Base-by-base conservation (phyloP, 2,888 invertebrate species). In the Drosophila mulleri region DNA sequence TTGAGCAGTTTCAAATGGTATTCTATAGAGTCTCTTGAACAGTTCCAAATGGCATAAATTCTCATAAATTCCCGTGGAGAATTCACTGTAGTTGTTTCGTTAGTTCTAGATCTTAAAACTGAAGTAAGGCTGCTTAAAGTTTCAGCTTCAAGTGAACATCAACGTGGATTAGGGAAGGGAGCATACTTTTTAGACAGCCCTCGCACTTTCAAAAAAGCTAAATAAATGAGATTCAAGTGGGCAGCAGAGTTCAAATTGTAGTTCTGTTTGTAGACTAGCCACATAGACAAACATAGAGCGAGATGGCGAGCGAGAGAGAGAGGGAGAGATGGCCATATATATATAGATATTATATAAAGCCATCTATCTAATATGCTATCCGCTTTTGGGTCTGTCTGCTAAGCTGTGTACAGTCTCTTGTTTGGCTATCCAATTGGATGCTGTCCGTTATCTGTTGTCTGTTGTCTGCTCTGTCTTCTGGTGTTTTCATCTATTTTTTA, bases 401-500 rank as follows among this genome's bases (percentile, higher is more conserved):
- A 75, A 77, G 79, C 85, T 84, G 84, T 74, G 80, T 82, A 82
- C 78, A 74, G 78, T 84, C 65, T 70, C 80, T 69, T 82, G 85
- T 84, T 78, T 87, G 88, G 82, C 75, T 74, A 82, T 75, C 72
- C 78, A 80, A 80, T 78, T 64, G 79, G 66, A 50, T 48, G 65
- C 41, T 12, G 63, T 48, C 37, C 3, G 12, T 59, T 9, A 57
- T 68, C 45, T n/a, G 47, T 62, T 45, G 45, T 57, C 44, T 12
- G 52, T 62, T 16, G 60, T 67, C 50, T 32, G 50, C 50, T 32
- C 32, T 11, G 60, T 66, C 69, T 59, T 50, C 44, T 62, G 29
- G 59, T 80, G 70, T 78, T 80, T 74, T 80, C 83, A 81, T 83
- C 78, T 85, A 83, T 88, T 83, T 88, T 85, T 85, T 85, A 81